Evolutionary conservation across 2,888 invertebrate genomes (phyloP), one percentile per base, ranked within the genome.

Genomic region (Mechanitis messenoides): DNA sequence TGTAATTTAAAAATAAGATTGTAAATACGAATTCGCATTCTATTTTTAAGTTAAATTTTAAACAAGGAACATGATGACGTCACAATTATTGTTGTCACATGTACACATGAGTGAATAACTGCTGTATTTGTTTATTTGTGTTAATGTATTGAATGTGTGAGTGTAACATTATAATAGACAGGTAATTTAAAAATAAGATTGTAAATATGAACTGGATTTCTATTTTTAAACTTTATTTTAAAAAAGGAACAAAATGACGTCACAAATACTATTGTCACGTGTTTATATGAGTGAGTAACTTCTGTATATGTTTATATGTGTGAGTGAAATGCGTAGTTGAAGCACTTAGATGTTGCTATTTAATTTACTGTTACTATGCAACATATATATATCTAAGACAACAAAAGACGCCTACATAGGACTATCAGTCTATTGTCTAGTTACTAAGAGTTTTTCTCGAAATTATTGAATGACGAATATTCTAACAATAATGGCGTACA

Each of bases 381-480:
- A 20, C 20, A 20, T 20, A 20, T 20, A 20, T 20, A 20, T 20
- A 20, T 20, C 20, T 55, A 55, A 61, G 62, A 61, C 62, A n/a
- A 47, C 50, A 66, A 68, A 67, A 70, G 67, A 66, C 65, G 61
- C 65, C 66, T 58, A 70, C 69, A 65, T 62, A 65, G 58, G 64
- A 60, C 56, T 59, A 59, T 60, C 56, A 59, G 53, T 58, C 53
- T 60, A 71, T 72, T 71, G 74, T 73, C 71, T 73, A 69, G 72
- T 76, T 71, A 72, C 72, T 64, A 66, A 70, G 69, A 67, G 62
- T 66, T 71, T 69, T 75, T 78, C 77, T 76, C 64, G 74, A 75
- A 73, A 75, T 68, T 68, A 63, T 62, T 66, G 69, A 69, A 70
- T 77, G 77, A 76, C 75, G 70, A 73, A 72, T 71, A 69, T 78